Base-by-base conservation (phyloP, 2,888 invertebrate species). In the Cyrtodaria siliqua region DNA sequence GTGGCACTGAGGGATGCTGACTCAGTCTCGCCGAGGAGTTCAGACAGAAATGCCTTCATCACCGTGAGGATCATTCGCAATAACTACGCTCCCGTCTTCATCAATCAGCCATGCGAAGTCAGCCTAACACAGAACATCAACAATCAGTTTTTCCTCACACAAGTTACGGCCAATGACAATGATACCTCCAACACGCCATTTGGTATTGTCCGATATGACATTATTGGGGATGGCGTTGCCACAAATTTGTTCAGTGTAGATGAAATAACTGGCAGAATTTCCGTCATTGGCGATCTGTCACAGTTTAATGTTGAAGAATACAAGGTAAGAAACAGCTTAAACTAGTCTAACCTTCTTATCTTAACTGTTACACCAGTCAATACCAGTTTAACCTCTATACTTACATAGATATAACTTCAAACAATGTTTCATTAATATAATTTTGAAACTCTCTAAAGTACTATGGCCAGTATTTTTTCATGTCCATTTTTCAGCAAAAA, bases 141-240 rank as follows among this genome's bases (percentile, higher is more conserved):
- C 23, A 52, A 70, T 12, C 87, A 88, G 20, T 63, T 72, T 12
- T 74, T 70, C 29, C 80, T 91, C 2, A 74, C 85, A 1, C 67
- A 67, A 50, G 89, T 88, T 2, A 64, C 66, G 0, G 91, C 89
- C 26, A 84, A 75, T 26, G 86, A 87, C 69, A 72, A 68, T 50
- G 87, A 88, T 60, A 69, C 72, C 23, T 24, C 75, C 1, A 59
- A 27, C 8, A 83, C 83, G 49, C 78, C 84, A 56, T 89, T 86
- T 70, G 90, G 90, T 12, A 74, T 76, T 60, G 73, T 92, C 61
- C 72, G 69, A 0, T 91, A 90, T 68, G 67, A 64, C 38, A 83
- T 92, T n/a, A 89, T 88, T 44, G 92, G 91, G 6, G 90, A 91
- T 80, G 91, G 89, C 64, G 83, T 83, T 16, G 86, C 91, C 1